Percentiles rank a stretch among this genome's conserved stretches.
phyloP scores from a whole-genome alignment of 2,888 invertebrate genomes.

The Drosophila fulvimacula region DNA sequence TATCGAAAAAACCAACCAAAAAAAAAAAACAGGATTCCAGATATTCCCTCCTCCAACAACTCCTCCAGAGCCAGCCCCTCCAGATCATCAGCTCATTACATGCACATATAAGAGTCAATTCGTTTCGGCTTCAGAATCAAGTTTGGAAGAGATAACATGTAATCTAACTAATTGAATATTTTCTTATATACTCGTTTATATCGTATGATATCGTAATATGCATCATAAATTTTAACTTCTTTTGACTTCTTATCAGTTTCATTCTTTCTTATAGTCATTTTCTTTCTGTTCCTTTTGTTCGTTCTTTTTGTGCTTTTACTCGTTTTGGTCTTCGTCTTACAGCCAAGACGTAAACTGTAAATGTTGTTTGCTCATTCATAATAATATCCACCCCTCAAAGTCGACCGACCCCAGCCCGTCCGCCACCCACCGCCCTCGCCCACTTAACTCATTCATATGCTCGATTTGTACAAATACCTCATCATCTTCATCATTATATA shows the following conservation, averaged over 20 bases:
- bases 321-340: slow-evolving; percentile 57
- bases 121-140: slow-evolving; percentile 87
- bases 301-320: slow-evolving; percentile 54
- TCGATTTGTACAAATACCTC: slow-evolving; percentile 30
- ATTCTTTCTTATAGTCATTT: slow-evolving; percentile 39
- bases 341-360: slow-evolving; percentile 55
- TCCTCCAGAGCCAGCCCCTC: slow-evolving; percentile 93
- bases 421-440: neutral
- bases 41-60: slow-evolving; percentile 94
- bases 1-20: slow-evolving; percentile 20
- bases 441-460: slow-evolving; percentile 9
- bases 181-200: slow-evolving; percentile 67
- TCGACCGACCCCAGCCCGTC: neutral
- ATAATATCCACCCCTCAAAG: neutral
- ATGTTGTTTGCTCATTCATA: slow-evolving; percentile 38
- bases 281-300: slow-evolving; percentile 47
- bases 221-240: slow-evolving; percentile 19
- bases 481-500: slow-evolving; percentile 9
- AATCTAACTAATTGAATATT: slow-evolving; percentile 84
- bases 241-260: slow-evolving; percentile 43
- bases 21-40: slow-evolving; percentile 88
- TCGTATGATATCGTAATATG: slow-evolving; percentile 58
- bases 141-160: slow-evolving; percentile 89
- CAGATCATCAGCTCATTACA: slow-evolving; percentile 89
- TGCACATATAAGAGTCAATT: slow-evolving; percentile 86